These are phyloP conservation scores for Sapayoa aenigma DNA, from an alignment of 2,113 vertebrate genomes.

Conservation along the genomic window DNA sequence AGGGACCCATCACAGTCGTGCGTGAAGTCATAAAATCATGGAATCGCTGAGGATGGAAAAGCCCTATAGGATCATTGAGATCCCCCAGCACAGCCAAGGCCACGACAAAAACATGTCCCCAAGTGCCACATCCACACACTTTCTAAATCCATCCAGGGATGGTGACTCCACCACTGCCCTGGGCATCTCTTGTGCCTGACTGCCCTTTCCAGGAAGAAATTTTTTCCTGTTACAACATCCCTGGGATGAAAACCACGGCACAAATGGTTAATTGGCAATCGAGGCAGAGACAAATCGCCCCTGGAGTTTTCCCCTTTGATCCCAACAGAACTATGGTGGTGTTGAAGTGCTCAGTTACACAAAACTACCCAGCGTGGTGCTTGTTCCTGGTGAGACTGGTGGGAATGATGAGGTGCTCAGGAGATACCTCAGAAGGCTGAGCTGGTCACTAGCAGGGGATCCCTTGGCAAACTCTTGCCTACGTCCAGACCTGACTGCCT, in stretches of 20 bases:
- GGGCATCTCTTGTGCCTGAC: not conserved
- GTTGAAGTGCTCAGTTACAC: not conserved
- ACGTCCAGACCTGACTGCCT: not conserved
- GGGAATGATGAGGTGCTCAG: not conserved
- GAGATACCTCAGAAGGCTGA: not conserved
- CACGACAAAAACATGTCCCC: too few relatives aligned
- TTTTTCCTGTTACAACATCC: not conserved
- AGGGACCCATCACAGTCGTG: accelerated
- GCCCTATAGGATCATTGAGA: not conserved
- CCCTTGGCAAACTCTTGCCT: not conserved
- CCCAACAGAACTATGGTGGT: accelerated
- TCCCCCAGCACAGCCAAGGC: not conserved
- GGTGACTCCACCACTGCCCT: not conserved
- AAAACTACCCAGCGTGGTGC: accelerated
- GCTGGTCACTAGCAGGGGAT: not conserved
- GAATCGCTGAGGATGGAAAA: not conserved
- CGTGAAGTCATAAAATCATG: not conserved
- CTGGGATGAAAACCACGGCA: too few relatives aligned
- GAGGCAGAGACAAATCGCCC: not conserved
- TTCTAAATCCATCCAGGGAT: not conserved
- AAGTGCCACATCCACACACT: not conserved
- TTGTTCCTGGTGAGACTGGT: not conserved
- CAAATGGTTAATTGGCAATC: not conserved
- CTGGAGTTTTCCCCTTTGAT: not conserved
- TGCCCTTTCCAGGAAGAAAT: not conserved